phyloP scores from a whole-genome alignment of 1,140 invertebrate genomes.

The Leptinotarsa undecemlineata region DNA sequence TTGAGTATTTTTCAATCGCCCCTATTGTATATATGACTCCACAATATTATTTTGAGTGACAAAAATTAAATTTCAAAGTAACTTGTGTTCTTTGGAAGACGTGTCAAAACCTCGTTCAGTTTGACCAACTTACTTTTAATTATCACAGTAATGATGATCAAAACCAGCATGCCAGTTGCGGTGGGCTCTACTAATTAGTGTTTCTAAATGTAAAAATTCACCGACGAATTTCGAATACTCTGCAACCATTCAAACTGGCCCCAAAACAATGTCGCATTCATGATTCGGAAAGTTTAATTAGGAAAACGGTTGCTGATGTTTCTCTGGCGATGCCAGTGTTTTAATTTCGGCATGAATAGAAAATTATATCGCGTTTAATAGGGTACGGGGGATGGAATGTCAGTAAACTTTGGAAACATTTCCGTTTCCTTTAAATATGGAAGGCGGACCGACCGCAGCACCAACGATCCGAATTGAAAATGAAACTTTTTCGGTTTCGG shows the following conservation, averaged over 20 bases:
- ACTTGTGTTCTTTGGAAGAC: too few species aligned
- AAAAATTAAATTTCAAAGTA: too few species aligned
- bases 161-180: too few species aligned
- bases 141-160: too few species aligned
- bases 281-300: background rate
- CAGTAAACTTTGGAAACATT: background rate
- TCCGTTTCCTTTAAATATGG: slow-evolving; percentile 8
- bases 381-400: background rate
- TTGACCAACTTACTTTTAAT: too few species aligned
- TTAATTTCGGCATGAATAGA: slow-evolving; percentile 3
- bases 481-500: background rate
- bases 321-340: background rate
- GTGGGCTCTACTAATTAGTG: too few species aligned
- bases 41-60: too few species aligned
- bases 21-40: too few species aligned
- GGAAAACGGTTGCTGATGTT: background rate
- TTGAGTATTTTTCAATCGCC: too few species aligned
- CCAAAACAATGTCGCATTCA: background rate
- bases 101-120: too few species aligned
- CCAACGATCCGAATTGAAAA: slow-evolving; percentile 1
- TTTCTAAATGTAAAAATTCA: too few species aligned
- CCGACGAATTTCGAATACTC: background rate
- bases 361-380: slow-evolving; percentile 8
- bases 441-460: slow-evolving; percentile 1
- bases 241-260: background rate